phyloP scores from a whole-genome alignment of 1,140 invertebrate genomes.

The Luehdorfia chinensis region DNA sequence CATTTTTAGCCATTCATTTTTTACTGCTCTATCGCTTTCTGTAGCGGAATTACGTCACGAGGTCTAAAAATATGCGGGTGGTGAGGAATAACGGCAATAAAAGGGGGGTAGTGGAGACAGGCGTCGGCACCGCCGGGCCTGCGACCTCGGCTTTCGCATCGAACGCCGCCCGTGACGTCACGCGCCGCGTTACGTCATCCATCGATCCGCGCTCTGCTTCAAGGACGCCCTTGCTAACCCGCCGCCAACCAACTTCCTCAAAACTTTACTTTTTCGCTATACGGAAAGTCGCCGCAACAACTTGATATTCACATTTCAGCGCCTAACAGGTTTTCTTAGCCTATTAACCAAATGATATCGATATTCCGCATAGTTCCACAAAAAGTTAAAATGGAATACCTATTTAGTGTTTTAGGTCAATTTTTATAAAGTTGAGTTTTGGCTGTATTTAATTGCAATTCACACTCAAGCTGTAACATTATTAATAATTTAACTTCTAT shows the following conservation, averaged over 20 bases:
- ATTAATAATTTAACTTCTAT: too few relatives aligned
- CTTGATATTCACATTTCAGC: slow-evolving; percentile 5
- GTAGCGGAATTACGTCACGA: slow-evolving; percentile 61
- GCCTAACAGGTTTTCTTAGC: slow-evolving; percentile 6
- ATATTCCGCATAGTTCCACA: slow-evolving; percentile 7
- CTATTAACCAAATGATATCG: slow-evolving; percentile 8
- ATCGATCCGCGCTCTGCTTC: slow-evolving; percentile 64
- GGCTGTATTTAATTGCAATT: too few relatives aligned
- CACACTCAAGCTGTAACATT: too few relatives aligned
- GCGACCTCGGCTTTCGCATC: slow-evolving; percentile 55
- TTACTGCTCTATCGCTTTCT: slow-evolving; percentile 42
- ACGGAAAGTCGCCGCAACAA: slow-evolving; percentile 20
- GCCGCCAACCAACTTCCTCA: slow-evolving; percentile 47
- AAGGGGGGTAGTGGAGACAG: slow-evolving; percentile 38
- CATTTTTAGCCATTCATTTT: slow-evolving; percentile 48
- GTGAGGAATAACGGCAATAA: slow-evolving; percentile 36
- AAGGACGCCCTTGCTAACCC: slow-evolving; percentile 65
- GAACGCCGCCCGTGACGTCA: slow-evolving; percentile 64
- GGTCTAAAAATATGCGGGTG: slow-evolving; percentile 66
- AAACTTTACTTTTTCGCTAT: slow-evolving; percentile 20
- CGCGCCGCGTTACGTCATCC: slow-evolving; percentile 53
- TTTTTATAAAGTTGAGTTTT: background rate
- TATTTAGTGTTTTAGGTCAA: background rate
- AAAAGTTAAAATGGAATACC: background rate
- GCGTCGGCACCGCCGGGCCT: too few relatives aligned